Conservation (phyloP, 2,888 invertebrate species). For the Latheticus oryzae region DNA sequence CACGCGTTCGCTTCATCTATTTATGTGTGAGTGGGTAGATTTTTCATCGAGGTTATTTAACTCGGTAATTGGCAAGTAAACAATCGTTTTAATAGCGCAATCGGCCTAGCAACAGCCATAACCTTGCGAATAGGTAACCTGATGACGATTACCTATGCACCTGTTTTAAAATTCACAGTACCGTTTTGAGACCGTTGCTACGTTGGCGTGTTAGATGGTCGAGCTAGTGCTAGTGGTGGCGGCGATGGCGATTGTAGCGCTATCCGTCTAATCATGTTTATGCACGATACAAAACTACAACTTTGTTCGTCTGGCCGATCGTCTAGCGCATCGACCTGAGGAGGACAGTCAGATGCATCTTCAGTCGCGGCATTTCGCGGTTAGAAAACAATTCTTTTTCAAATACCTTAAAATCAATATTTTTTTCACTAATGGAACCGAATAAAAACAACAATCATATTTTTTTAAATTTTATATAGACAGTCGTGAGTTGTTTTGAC, state of each 20-base stretch:
- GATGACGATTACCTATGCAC: slow-evolving; percentile 37
- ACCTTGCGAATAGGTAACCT: slow-evolving; percentile 36
- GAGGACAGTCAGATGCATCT: slow-evolving; percentile 10
- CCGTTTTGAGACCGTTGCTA: slow-evolving; percentile 31
- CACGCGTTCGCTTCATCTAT: background rate
- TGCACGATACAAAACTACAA: slow-evolving; percentile 15
- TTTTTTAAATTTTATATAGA: too few relatives aligned
- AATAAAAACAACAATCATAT: too few relatives aligned
- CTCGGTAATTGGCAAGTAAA: slow-evolving; percentile 44
- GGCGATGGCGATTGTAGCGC: too few relatives aligned
- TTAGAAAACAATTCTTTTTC: too few relatives aligned
- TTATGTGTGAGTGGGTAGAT: slow-evolving; percentile 1
- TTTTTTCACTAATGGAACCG: too few relatives aligned
- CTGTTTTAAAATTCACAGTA: slow-evolving; percentile 42
- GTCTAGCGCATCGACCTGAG: slow-evolving; percentile 26
- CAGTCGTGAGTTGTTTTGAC: too few relatives aligned
- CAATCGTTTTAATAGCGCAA: slow-evolving; percentile 38
- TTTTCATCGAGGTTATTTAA: slow-evolving; percentile 35
- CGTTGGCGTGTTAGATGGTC: too few relatives aligned
- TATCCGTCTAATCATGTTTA: slow-evolving; percentile 19
- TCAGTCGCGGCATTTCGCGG: too few relatives aligned
- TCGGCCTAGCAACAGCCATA: slow-evolving; percentile 42
- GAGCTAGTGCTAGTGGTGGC: too few relatives aligned
- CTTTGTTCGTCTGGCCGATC: slow-evolving; percentile 15
- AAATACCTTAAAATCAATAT: too few relatives aligned